These are phyloP conservation scores for Mnemiopsis leidyi DNA, from an alignment of 37 sponge, comb jelly and placozoan genomes.

Conservation along the genomic window DNA sequence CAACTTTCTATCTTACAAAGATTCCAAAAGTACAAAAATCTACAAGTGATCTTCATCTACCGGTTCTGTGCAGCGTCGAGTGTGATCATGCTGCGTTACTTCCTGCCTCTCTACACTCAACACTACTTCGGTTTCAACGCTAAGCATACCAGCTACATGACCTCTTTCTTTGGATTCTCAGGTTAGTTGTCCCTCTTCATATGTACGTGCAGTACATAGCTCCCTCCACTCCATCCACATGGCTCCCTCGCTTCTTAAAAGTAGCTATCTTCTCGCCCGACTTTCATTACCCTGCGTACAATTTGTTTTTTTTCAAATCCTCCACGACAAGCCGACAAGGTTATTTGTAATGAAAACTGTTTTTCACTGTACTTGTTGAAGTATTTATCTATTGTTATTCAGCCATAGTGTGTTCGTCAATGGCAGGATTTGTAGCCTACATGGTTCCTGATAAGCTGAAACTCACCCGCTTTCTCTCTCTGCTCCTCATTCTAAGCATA, in stretches of 20 bases:
- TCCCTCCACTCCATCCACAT: no score
- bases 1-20: not conserved
- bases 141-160: not conserved
- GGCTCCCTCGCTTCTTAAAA: no score
- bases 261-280: no score
- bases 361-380: no score
- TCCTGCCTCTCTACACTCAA: conserved; percentile 38
- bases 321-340: no score
- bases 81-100: conserved; percentile 44
- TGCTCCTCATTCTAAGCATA: conserved; percentile 1
- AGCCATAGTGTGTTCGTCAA: not conserved
- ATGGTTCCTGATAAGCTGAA: not conserved
- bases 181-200: no score
- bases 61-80: conserved; percentile 52
- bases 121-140: conserved; percentile 63
- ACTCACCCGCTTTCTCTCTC: not conserved
- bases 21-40: conserved; percentile 3
- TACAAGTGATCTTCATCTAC: conserved; percentile 19
- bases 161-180: conserved; percentile 40
- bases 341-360: no score
- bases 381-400: no score
- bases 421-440: conserved; percentile 6
- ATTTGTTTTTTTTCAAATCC: no score
- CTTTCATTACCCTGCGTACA: no score
- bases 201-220: no score